Evolutionary conservation across 2,113 vertebrate genomes (phyloP), one percentile per base, ranked within the genome.

Genomic region (Leucopsar rothschildi): DNA sequence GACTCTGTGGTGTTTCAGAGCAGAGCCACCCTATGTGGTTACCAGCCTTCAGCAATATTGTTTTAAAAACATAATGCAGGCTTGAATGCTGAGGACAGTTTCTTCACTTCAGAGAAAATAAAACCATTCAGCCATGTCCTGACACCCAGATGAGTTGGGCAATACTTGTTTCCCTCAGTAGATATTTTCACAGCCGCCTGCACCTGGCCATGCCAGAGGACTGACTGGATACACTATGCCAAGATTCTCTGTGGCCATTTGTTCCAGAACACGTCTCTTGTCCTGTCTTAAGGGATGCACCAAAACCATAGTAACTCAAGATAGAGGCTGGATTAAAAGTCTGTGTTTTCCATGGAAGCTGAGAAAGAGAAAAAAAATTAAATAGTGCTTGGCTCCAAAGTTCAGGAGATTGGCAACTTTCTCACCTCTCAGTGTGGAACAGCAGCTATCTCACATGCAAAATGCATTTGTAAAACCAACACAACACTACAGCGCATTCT

Each of bases 291-390:
- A 50, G 63, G 71, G 88, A 59, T 31, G 50, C 37, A 63, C 59
- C 27, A 68, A 81, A 59, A 81, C 45, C 82, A 77, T 21, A 65
- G 40, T 25, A 76, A 96, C 33, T 83, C 52, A 88, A 70, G 75
- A 47, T 1, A 47, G 44, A 92, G 28, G 21, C 35, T 23, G 33
- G 20, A 11, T 56, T 95, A 66, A 37, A 70, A 92, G 47, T 49
- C 35, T 87, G 5, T 50, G 6, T 57, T 88, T 92, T 78, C 53
- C 64, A 12, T 9, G 42, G 86, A 83, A 88, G 25, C 44, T 1
- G 3, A 28, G 31, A 40, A 44, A 76, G 44, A 66, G 4, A 45
- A 68, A 84, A 68, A 68, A 57, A 40, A 59, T 11, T 8, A 53
- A 68, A 65, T 40, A 28, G 60, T 12, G 31, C n/a, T 52, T 7